Base-by-base conservation (phyloP, 53 echinoderm and acorn worm species). In the Astropecten irregularis region DNA sequence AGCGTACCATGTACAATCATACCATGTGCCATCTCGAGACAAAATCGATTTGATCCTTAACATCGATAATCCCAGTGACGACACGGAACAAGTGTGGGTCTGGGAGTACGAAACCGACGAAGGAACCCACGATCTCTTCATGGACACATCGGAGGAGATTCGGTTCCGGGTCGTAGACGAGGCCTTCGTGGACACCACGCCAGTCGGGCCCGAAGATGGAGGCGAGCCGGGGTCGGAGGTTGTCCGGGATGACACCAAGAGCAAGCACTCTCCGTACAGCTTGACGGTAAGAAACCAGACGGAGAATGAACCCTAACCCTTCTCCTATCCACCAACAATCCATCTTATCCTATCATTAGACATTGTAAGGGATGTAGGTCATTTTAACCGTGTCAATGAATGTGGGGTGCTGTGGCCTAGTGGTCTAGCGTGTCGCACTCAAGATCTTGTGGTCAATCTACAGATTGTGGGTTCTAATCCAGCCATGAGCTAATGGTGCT, bases 61-160 rank as follows among this genome's bases (percentile, higher is more conserved):
- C n/a, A n/a, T n/a, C n/a, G n/a, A n/a, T n/a, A n/a, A n/a, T 57
- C 22, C 25, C 83, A 96, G 96, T 48, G 96, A 96, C 76, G 96
- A 96, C 40, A 87, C 87, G 9, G 96, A 96, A 77, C 96, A 96
- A 66, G 89, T 96, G 0, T 96, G 96, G 96, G 96, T 96, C 20
- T 96, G 96, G 96, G 89, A 96, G 68, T 96, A 96, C 25, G 89
- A 96, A 79, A 83, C 96, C 1, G 96, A 96, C 18, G 96, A 96
- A 20, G 96, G 88, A 31, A 94, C 94, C 15, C 96, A 96, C 60
- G 96, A 96, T 29, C 84, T 96, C 49, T 96, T 96, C 81, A 94
- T 96, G 96, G 96, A 96, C 67, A 83, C 87, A 71, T 83, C 85
- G 29, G 96, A 96, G 42, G 87, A 89, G 72, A 94, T 96, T 14